phyloP scores from a whole-genome alignment of 2,888 invertebrate species.

The Panzeria rudis region DNA sequence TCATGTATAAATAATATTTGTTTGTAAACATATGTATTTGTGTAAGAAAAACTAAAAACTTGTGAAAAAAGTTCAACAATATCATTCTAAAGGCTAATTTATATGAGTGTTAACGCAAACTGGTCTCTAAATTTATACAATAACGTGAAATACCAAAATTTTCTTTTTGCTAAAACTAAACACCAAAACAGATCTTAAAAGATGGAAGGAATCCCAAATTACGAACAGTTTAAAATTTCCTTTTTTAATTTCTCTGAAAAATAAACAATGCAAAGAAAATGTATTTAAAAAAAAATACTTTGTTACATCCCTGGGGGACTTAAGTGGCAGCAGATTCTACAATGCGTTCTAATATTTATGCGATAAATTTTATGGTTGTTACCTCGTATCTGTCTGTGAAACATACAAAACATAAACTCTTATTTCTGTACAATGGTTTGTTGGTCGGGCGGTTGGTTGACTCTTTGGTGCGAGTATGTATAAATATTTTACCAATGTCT shows the following conservation, averaged over 20 bases:
- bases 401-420: slow-evolving; percentile 28
- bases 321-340: slow-evolving; percentile 26
- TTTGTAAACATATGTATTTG: too few species aligned
- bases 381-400: slow-evolving; percentile 16
- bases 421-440: slow-evolving; percentile 9
- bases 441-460: not conserved
- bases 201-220: not conserved
- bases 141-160: not conserved
- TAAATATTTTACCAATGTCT: slow-evolving; percentile 44
- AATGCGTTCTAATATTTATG: slow-evolving; percentile 45
- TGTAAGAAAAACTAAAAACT: not conserved
- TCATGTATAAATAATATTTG: too few species aligned
- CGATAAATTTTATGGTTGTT: slow-evolving; percentile 58
- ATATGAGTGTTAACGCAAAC: not conserved
- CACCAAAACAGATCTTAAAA: slow-evolving; percentile 1
- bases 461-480: not conserved
- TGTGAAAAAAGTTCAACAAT: not conserved
- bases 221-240: slow-evolving; percentile 7
- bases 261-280: not conserved
- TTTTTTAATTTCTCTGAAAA: slow-evolving; percentile 17
- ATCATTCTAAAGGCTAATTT: not conserved
- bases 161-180: not conserved
- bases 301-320: slow-evolving; percentile 20
- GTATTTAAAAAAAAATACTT: slow-evolving; percentile 6
- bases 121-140: not conserved